Percentiles rank a stretch among this genome's conserved stretches.
phyloP scores from a whole-genome alignment of 2,888 invertebrate genomes.

The Griposia aprilina region DNA sequence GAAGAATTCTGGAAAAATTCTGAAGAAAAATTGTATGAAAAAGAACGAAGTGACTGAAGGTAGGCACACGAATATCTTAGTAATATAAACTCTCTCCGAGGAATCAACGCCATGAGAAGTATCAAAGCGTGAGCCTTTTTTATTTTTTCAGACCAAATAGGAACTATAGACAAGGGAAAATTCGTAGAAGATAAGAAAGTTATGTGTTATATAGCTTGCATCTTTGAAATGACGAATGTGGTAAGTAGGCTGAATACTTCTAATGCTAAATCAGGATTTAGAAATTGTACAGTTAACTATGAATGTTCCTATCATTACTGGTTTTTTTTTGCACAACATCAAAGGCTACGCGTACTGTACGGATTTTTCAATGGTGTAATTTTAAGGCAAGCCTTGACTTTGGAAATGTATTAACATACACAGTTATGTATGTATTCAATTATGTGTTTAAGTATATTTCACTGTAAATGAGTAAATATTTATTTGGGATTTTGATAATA shows the following conservation, averaged over 20 bases:
- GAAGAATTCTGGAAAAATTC: conserved; percentile 90
- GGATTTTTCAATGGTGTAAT: background rate
- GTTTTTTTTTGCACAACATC: background rate
- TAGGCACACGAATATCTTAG: conserved; percentile 63
- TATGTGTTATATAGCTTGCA: conserved; percentile 87
- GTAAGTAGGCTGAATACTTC: conserved; percentile 70
- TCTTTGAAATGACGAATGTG: conserved; percentile 83
- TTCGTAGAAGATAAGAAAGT: conserved; percentile 84
- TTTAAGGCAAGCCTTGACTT: background rate
- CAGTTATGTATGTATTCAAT: background rate
- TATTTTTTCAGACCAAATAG: conserved; percentile 79
- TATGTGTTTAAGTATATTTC: background rate
- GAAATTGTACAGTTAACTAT: background rate
- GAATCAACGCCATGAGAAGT: background rate
- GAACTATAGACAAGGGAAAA: conserved; percentile 82
- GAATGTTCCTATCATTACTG: background rate
- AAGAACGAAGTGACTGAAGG: conserved; percentile 89
- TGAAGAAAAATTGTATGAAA: conserved; percentile 91
- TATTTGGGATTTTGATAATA: background rate
- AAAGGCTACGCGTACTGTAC: background rate
- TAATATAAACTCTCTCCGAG: background rate
- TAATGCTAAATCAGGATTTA: background rate
- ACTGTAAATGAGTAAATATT: background rate
- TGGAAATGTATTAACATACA: background rate
- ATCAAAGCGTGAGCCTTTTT: background rate